These are phyloP conservation scores for Phalangium opilio DNA, from an alignment of 2,888 invertebrate genomes.

Conservation along the genomic window DNA sequence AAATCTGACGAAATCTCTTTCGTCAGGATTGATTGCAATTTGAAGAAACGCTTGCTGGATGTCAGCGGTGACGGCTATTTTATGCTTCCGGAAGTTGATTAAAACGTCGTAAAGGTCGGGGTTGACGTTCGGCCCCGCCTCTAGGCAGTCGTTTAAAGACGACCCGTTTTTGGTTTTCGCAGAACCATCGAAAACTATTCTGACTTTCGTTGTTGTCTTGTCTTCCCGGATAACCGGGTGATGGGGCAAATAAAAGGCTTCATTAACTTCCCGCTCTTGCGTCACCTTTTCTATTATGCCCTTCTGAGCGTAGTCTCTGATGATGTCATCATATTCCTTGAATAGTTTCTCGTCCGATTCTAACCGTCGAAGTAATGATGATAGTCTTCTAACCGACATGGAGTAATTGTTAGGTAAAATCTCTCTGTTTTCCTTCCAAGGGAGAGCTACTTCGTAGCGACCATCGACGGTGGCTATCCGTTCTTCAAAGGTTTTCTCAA, in stretches of 20 bases:
- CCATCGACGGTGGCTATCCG: no score
- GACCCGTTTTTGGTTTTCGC: not conserved
- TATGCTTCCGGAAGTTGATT: slow-evolving; percentile 9
- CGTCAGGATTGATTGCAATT: slow-evolving; percentile 1
- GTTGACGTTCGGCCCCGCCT: slow-evolving; percentile 3
- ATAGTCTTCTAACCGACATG: no score
- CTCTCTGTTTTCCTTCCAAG: no score
- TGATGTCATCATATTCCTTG: no score
- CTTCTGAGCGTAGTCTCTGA: no score
- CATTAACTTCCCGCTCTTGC: not conserved
- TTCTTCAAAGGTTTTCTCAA: no score
- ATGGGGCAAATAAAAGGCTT: slow-evolving; percentile 7
- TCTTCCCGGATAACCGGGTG: slow-evolving; percentile 4
- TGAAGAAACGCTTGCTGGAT: slow-evolving; percentile 7
- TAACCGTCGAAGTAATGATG: no score
- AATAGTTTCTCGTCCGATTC: no score
- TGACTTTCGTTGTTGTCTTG: not conserved
- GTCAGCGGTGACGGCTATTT: slow-evolving; percentile 6
- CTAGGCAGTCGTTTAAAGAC: slow-evolving; percentile 8
- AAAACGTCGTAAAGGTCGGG: not conserved
- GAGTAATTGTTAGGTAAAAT: no score
- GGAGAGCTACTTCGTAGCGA: no score
- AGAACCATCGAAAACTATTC: slow-evolving; percentile 10
- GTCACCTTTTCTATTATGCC: not conserved
- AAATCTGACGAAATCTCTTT: slow-evolving; percentile 1